These are phyloP conservation scores for Ctena decussata DNA, from an alignment of 2,888 invertebrate genomes.

Conservation along the genomic window DNA sequence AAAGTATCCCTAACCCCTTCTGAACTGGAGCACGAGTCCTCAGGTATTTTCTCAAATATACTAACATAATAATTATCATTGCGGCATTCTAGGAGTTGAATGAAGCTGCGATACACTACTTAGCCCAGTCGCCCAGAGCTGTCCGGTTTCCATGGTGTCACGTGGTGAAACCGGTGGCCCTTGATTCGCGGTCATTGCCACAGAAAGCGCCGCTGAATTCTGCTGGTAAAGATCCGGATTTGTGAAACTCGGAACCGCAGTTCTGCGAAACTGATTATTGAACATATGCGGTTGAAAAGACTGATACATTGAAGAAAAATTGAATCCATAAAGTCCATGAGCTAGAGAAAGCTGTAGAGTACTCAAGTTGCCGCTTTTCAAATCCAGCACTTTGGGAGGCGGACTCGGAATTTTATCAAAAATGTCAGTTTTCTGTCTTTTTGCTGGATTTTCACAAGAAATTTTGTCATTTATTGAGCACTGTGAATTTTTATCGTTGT, in stretches of 20 bases:
- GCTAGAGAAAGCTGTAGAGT: constrained; percentile 72
- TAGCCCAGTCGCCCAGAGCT: constrained; percentile 26
- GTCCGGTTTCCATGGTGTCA: constrained; percentile 37
- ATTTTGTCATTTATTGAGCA: constrained; percentile 13
- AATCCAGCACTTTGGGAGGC: constrained; percentile 83
- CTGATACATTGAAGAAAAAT: constrained; percentile 52
- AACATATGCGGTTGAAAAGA: neutral
- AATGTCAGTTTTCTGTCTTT: constrained; percentile 76
- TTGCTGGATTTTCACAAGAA: constrained; percentile 46
- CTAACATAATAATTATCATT: neutral
- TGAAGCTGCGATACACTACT: constrained; percentile 37
- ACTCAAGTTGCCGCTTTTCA: constrained; percentile 75
- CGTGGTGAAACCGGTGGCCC: constrained; percentile 35
- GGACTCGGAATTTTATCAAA: constrained; percentile 85
- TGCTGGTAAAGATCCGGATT: constrained; percentile 45
- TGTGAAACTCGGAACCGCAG: constrained; percentile 10
- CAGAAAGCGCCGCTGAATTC: constrained; percentile 21
- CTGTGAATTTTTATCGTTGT: constrained; percentile 1
- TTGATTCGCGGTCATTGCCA: neutral
- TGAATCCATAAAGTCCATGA: constrained; percentile 67
- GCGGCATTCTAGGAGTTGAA: constrained; percentile 53
- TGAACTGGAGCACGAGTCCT: too few relatives aligned
- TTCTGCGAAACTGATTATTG: neutral
- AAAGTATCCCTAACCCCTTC: too few relatives aligned
- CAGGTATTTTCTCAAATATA: too few relatives aligned